phyloP scores from a whole-genome alignment of 2,888 invertebrate species.

The Stenolophus ochropezus region DNA sequence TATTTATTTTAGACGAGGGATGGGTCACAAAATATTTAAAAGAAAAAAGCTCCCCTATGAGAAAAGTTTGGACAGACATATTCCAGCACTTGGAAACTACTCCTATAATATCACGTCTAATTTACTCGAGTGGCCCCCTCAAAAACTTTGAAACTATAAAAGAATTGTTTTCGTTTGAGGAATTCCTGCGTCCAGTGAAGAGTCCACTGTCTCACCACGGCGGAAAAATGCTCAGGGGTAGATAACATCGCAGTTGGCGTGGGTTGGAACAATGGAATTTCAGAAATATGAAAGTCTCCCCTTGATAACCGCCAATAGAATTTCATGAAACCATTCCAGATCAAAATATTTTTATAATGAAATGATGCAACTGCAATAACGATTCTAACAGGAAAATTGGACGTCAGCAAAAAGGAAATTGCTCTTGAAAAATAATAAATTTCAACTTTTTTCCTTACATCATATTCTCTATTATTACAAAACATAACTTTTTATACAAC shows the following conservation, averaged over 20 bases:
- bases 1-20: too few relatives aligned
- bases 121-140: neutral
- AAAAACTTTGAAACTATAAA: neutral
- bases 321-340: conserved; percentile 34
- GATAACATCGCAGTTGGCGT: conserved; percentile 18
- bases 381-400: conserved; percentile 11
- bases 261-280: conserved; percentile 28
- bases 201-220: neutral
- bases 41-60: neutral
- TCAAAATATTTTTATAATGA: conserved; percentile 47
- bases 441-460: neutral
- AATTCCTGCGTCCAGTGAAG: neutral
- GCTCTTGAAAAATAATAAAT: neutral
- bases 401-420: neutral
- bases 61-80: neutral
- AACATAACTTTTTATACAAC: neutral
- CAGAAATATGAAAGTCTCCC: conserved; percentile 41
- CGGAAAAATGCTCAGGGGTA: conserved; percentile 32
- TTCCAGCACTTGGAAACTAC: neutral
- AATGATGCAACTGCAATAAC: conserved; percentile 33
- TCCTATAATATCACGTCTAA: neutral
- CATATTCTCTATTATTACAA: neutral
- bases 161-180: neutral
- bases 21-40: neutral
- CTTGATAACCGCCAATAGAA: conserved; percentile 37